These are phyloP conservation scores for Sinocyclocheilus anshuiensis DNA, from an alignment of 2,113 vertebrate genomes.

Conservation along the genomic window DNA sequence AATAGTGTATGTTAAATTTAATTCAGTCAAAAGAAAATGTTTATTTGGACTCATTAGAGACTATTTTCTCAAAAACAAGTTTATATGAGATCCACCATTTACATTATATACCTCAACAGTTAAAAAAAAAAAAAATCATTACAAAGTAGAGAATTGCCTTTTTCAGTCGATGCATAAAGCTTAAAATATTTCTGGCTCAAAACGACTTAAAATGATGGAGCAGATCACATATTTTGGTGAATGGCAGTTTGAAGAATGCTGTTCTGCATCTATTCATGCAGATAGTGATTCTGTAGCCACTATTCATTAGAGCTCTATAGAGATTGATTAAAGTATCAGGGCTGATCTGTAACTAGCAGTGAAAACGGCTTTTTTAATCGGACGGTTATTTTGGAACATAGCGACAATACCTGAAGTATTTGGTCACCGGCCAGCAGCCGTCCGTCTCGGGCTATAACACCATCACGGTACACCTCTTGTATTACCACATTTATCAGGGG, in stretches of 20 bases:
- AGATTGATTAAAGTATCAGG: conserved; percentile 18
- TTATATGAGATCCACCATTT: no score
- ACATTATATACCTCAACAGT: no score
- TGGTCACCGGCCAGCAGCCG: conserved; percentile 96
- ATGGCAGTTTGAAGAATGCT: neutral
- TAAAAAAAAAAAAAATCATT: no score
- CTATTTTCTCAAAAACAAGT: no score
- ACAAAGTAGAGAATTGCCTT: no score
- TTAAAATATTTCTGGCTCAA: no score
- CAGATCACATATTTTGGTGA: neutral
- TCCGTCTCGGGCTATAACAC: conserved; percentile 93
- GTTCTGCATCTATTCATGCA: neutral
- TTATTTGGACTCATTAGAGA: no score
- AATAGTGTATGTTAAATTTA: no score
- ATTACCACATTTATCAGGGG: conserved; percentile 98
- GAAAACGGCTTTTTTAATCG: conserved; percentile 10
- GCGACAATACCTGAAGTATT: conserved; percentile 86
- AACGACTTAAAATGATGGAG: no score
- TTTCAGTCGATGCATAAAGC: no score
- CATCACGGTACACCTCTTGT: conserved; percentile 97
- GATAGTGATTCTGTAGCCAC: neutral
- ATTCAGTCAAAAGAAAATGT: no score
- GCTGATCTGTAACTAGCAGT: conserved; percentile 23
- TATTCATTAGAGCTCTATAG: neutral
- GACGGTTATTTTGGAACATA: neutral